Conservation (phyloP, 2,113 vertebrate genomes). For the Tragelaphus scriptus region DNA sequence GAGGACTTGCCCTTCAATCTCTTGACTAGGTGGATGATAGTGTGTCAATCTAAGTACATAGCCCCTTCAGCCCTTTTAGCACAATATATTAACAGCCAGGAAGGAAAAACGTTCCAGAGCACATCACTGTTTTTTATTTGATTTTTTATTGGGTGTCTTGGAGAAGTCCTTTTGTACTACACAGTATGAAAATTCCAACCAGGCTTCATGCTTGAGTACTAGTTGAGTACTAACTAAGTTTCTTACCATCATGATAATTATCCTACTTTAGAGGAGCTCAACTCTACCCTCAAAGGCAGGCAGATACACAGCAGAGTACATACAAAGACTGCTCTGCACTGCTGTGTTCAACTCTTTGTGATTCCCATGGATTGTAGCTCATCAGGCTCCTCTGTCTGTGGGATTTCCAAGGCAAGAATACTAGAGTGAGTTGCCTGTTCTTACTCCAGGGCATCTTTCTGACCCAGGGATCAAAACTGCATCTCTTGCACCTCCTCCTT, state of each 20-base stretch:
- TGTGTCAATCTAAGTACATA: not conserved
- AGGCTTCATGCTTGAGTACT: not conserved
- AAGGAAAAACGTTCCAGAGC: not conserved
- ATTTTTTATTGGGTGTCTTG: not conserved
- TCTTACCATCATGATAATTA: not conserved
- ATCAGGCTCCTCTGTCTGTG: not conserved
- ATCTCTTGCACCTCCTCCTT: not conserved
- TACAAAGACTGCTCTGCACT: not conserved
- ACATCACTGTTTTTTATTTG: not conserved
- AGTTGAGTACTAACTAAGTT: not conserved
- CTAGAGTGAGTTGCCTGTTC: not conserved
- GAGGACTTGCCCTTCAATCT: not conserved
- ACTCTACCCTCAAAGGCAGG: not conserved
- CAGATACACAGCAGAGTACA: not conserved
- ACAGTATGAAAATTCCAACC: not conserved
- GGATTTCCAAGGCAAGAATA: not conserved
- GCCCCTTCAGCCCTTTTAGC: not conserved
- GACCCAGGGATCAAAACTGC: not conserved
- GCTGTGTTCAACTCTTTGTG: not conserved
- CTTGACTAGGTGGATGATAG: not conserved
- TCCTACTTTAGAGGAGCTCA: not conserved
- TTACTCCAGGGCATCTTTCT: not conserved
- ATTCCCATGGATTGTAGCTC: not conserved
- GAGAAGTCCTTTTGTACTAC: not conserved
- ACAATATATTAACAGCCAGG: not conserved